phyloP scores from a whole-genome alignment of 2,797 vertebrate genomes.

The Podargus strigoides region DNA sequence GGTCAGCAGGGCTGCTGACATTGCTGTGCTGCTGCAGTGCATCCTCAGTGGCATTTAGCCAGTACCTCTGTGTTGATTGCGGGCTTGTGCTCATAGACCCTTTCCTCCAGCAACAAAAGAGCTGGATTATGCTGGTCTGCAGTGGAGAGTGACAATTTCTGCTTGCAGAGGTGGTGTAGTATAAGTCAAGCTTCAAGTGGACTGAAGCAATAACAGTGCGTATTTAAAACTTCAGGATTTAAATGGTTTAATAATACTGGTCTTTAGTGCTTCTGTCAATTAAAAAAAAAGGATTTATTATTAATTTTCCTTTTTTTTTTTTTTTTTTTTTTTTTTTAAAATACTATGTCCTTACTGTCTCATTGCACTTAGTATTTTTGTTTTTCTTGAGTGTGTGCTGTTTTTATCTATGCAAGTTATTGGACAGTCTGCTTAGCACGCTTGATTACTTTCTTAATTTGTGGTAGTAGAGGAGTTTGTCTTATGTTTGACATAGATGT shows the following conservation, averaged over 20 bases:
- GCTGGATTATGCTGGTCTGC: neutral
- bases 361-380: neutral
- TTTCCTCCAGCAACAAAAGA: neutral
- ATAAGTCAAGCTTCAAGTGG: neutral
- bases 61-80: neutral
- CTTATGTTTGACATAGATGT: neutral
- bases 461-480: neutral
- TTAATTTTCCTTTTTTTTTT: neutral
- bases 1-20: constrained; percentile 6
- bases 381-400: neutral
- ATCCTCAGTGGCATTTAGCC: neutral
- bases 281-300: neutral
- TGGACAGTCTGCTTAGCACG: neutral
- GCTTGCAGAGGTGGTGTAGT: neutral
- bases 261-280: neutral
- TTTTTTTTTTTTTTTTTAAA: neutral
- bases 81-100: neutral
- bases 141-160: neutral
- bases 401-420: neutral
- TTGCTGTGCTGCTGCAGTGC: neutral
- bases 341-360: neutral
- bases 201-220: neutral
- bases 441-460: neutral
- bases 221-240: neutral
- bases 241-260: neutral